These are phyloP conservation scores for Philypnodon macrostomus DNA, from an alignment of 2,797 vertebrate genomes.

Conservation along the genomic window DNA sequence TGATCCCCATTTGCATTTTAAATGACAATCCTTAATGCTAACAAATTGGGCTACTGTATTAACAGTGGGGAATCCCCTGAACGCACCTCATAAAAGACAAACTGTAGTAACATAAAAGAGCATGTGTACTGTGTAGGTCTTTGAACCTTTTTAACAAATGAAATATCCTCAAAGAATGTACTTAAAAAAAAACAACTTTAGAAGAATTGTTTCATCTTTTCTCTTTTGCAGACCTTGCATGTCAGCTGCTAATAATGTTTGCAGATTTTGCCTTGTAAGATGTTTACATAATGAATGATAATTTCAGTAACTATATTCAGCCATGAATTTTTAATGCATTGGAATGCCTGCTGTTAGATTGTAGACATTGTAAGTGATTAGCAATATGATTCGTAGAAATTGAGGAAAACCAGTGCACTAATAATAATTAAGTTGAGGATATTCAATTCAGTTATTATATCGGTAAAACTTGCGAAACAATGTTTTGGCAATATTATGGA, in stretches of 20 bases:
- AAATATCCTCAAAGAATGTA: constrained; percentile 3
- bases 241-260: constrained; percentile 9
- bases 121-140: neutral
- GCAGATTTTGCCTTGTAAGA: constrained; percentile 4
- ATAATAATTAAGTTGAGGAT: too few relatives aligned
- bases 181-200: neutral
- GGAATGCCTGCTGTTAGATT: neutral
- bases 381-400: too few relatives aligned
- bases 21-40: constrained; percentile 44
- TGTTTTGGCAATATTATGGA: too few relatives aligned
- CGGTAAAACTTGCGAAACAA: too few relatives aligned
- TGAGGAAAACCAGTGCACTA: too few relatives aligned
- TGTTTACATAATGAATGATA: constrained; percentile 15
- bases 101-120: constrained; percentile 19
- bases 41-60: constrained; percentile 37
- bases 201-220: neutral
- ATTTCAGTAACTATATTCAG: neutral
- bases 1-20: constrained; percentile 59
- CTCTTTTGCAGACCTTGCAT: constrained; percentile 5
- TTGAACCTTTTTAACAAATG: constrained; percentile 11
- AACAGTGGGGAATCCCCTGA: constrained; percentile 30
- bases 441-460: too few relatives aligned
- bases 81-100: constrained; percentile 22
- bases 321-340: constrained; percentile 4
- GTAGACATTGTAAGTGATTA: too few relatives aligned